Evolutionary conservation across 2,113 vertebrate genomes (phyloP), one percentile per base, ranked within the genome.

Genomic region (Zapus hudsonius): DNA sequence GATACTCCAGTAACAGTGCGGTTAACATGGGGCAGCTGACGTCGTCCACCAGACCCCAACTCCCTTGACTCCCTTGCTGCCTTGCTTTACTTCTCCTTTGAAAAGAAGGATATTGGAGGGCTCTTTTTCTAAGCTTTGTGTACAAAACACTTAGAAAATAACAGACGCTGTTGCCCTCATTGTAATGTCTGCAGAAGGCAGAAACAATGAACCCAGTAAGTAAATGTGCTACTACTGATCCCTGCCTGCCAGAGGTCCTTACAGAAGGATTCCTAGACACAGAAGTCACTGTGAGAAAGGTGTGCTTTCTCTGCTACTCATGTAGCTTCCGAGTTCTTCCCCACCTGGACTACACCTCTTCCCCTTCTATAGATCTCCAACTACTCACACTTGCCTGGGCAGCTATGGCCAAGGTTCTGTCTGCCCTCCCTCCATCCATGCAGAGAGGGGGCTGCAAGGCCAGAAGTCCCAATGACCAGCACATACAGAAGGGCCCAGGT

Each of bases 151-250:
- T 69, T 86, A 40, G 40, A 78, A 91, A 78, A 86, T 23, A 73
- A 42, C 15, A 92, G 42, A 47, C 22, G 40, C 22, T 36, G 2
- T 36, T 72, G 7, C 44, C 52, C 73, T 83, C 0, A 5, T 44
- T 70, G 20, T 78, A 36, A n/a, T 61, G 40, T 76, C 64, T 92
- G 16, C 33, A 95, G 78, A 90, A 40, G 64, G 19, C 19, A 92
- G 59, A 42, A 36, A 67, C 20, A 76, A 42, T 31, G 96, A 94
- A 97, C 95, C 27, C 9, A 90, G 52, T 1, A 47, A 96, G 83
- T 94, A 85, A 96, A 94, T 96, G 90, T 93, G 92, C 95, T 94
- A 64, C n/a, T 90, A 91, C 81, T 52, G 80, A 95, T 97, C 91
- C 96, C 93, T 96, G 92, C 92, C 85, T 97, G 94, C 93, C 96